These are phyloP conservation scores for Xenops minutus DNA, from an alignment of 2,797 vertebrate genomes.

Conservation along the genomic window DNA sequence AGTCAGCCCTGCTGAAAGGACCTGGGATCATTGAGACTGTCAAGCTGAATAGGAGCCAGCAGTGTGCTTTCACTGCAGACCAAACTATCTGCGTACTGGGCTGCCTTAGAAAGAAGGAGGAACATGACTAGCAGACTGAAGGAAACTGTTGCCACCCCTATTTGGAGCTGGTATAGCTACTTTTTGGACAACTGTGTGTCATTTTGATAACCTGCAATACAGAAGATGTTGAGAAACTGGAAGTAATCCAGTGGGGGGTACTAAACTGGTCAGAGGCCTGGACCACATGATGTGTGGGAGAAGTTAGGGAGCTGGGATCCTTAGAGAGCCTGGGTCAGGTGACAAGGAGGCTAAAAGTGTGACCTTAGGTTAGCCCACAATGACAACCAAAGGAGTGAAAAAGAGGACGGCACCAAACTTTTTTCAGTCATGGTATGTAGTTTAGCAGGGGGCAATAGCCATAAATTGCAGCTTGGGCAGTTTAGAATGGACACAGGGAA, in stretches of 20 bases:
- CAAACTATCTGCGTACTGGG: fast-evolving
- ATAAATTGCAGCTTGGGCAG: background rate
- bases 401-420: background rate
- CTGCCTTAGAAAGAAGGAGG: background rate
- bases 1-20: background rate
- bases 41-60: background rate
- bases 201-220: background rate
- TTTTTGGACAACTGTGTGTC: background rate
- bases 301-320: background rate
- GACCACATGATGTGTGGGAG: background rate
- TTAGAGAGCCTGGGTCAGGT: background rate
- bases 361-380: background rate
- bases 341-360: background rate
- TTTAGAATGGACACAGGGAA: background rate
- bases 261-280: background rate
- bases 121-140: background rate
- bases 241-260: background rate
- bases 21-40: background rate
- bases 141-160: background rate
- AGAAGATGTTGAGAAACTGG: background rate
- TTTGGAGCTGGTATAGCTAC: background rate
- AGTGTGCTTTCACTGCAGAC: background rate
- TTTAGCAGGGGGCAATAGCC: background rate
- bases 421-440: background rate
- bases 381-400: background rate